Evolutionary conservation across 2,888 invertebrate species (phyloP), one percentile per base, ranked within the genome.

Genomic region (Adelognathus sp.): DNA sequence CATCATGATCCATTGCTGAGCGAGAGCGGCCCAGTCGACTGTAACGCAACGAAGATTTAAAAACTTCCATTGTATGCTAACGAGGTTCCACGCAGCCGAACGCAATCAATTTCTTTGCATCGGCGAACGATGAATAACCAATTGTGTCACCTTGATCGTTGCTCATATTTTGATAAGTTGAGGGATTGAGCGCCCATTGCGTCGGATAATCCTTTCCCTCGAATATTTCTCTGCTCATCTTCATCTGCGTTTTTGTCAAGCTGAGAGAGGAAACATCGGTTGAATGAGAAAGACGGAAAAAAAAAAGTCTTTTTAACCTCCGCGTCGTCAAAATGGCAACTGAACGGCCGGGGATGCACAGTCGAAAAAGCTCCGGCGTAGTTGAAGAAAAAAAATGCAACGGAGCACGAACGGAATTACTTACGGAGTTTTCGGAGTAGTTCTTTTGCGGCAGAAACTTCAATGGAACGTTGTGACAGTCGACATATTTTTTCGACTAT

Each of bases 1-100:
- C 97, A 98, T 98, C 90, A 97, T 97, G 85, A 99, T 98, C 98
- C 99, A 98, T 94, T 98, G 98, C 90, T 98, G 98, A 27, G 98
- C 98, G 87, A 99, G 93, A 31, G 97, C 96, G 9, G 98, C 98
- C 98, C 99, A 99, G 92, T 99, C 98, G 76, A 98, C 98, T 94
- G 85, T 16, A 83, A 83, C n/a, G 69, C 14, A 21, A 60, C 1
- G 90, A 87, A 76, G 72, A 33, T 56, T 77, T 24, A 11, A 5
- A 2, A 3, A 58, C 1, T 9, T 29, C 7, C 16, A 7, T 18
- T 16, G 0, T 0, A 5, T n/a, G n/a, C n/a, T 21, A n/a, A 33
- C n/a, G 31, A 46, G n/a, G n/a, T n/a, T n/a, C n/a, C n/a, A n/a
- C n/a, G n/a, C 24, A 14, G 7, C 18, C 21, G 9, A 27, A 7